A percentile compares a stretch with the other conserved stretches of the same genome.
Conservation (phyloP, 2,797 vertebrate genomes). For the Trachops cirrhosus region DNA sequence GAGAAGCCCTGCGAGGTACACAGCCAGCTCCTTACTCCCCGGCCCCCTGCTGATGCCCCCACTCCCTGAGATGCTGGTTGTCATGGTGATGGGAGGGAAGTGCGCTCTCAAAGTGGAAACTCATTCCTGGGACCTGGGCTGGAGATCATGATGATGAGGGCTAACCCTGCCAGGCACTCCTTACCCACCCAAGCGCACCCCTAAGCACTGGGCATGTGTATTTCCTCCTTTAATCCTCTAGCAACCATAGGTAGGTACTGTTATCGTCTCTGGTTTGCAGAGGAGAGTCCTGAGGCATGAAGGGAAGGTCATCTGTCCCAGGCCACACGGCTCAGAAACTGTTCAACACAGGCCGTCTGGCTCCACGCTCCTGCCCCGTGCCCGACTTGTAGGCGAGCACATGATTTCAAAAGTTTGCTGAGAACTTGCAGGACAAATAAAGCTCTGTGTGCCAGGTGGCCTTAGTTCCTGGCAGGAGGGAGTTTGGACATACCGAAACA, state of each 20-base stretch:
- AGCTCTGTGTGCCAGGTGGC: background rate
- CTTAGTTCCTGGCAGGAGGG: background rate
- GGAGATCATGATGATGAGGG: background rate
- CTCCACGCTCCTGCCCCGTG: background rate
- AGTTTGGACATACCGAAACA: background rate
- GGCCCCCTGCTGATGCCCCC: background rate
- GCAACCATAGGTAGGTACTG: background rate
- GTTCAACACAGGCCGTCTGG: background rate
- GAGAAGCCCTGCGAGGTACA: background rate
- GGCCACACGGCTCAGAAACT: background rate
- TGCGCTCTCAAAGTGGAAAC: background rate
- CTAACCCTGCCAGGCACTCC: background rate
- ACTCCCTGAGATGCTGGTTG: conserved; percentile 8
- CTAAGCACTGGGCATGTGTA: background rate
- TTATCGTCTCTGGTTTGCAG: background rate
- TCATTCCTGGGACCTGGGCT: background rate
- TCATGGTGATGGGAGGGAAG: conserved; percentile 45
- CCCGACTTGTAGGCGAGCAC: background rate
- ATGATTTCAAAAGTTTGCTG: background rate
- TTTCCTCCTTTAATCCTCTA: background rate
- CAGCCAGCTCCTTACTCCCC: background rate
- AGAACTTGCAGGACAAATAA: background rate
- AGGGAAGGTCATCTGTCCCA: background rate
- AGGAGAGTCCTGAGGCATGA: background rate
- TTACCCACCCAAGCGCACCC: background rate